These are phyloP conservation scores for Equus quagga DNA, from an alignment of 2,113 vertebrate species.

Conservation along the genomic window DNA sequence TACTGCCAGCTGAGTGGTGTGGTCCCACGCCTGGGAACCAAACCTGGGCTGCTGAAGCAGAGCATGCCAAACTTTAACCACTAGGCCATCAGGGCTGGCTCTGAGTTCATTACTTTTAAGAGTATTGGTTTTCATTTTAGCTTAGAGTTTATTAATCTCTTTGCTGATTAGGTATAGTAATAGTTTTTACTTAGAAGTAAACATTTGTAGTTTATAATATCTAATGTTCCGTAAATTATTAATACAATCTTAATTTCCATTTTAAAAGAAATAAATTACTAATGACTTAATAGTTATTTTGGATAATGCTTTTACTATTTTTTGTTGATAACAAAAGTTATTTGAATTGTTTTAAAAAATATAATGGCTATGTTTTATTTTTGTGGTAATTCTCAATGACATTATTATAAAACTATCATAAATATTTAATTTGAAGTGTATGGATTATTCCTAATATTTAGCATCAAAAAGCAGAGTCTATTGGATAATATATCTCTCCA, in stretches of 20 bases:
- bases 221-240: conserved; percentile 13
- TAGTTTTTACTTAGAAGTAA: neutral
- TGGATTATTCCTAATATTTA: neutral
- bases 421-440: conserved; percentile 12
- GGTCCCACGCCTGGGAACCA: too few species aligned
- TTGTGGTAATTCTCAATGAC: neutral
- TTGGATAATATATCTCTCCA: neutral
- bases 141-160: conserved; percentile 43
- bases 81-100: too few species aligned
- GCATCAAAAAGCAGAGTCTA: neutral
- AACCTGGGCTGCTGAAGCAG: too few species aligned
- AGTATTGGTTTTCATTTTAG: conserved; percentile 34
- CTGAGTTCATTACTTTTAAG: neutral
- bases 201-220: neutral
- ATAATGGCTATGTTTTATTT: neutral
- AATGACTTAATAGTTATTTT: conserved; percentile 17
- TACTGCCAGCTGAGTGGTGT: too few species aligned
- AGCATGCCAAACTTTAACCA: too few species aligned
- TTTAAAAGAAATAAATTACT: conserved; percentile 7
- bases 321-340: conserved; percentile 2
- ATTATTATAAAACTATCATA: conserved; percentile 44
- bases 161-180: conserved; percentile 5
- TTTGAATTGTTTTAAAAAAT: conserved; percentile 7
- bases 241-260: conserved; percentile 5
- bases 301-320: neutral